Evolutionary conservation across 2,797 vertebrate species (phyloP).

Genomic region (Sebastolobus altivelis): DNA sequence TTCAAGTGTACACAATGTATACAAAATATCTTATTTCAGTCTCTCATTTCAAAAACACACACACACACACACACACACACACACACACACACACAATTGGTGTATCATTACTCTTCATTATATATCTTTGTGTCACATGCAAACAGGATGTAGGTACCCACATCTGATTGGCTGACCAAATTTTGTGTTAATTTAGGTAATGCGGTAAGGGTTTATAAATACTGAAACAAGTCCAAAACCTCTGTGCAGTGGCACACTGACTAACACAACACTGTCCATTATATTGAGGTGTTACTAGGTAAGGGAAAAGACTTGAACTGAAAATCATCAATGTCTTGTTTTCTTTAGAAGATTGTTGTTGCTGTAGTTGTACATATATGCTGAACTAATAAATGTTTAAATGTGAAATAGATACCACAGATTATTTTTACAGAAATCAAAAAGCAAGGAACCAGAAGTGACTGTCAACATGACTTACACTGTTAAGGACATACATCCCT

Average conservation of each 20-base stretch:
- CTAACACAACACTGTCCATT: neutral
- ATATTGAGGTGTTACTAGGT: neutral
- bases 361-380: constrained; percentile 3
- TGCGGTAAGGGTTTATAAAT: neutral
- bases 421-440: neutral
- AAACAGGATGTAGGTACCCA: neutral
- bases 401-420: neutral
- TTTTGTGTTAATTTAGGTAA: neutral
- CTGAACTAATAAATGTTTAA: neutral
- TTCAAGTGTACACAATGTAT: too few relatives aligned
- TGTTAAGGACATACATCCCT: constrained; percentile 2
- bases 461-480: neutral
- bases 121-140: neutral
- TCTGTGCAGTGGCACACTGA: neutral
- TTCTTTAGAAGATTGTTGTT: neutral
- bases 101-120: neutral
- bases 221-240: too few relatives aligned
- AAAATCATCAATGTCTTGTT: neutral
- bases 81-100: neutral
- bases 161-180: neutral
- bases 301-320: neutral
- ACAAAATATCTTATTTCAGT: too few relatives aligned
- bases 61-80: too few relatives aligned
- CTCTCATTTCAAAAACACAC: too few relatives aligned
- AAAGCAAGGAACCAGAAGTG: neutral